These are phyloP conservation scores for Zaprionus lachaisei DNA, from an alignment of 1,140 invertebrate genomes.

Conservation along the genomic window DNA sequence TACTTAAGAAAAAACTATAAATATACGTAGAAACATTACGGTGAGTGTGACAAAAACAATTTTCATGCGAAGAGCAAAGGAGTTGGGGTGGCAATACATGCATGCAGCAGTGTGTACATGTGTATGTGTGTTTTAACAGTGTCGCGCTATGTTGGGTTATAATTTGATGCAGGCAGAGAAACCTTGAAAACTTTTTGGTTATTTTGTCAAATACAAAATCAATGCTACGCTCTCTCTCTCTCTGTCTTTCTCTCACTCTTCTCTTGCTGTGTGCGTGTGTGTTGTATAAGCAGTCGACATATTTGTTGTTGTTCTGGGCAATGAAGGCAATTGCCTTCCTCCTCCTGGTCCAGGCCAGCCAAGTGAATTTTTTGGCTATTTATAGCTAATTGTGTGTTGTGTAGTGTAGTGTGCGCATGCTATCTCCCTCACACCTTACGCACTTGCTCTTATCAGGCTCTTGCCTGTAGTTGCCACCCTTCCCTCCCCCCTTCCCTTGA, in stretches of 20 bases:
- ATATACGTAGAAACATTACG: background rate
- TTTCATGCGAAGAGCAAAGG: background rate
- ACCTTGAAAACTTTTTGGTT: conserved; percentile 70
- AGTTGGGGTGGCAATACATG: conserved; percentile 8
- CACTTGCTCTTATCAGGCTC: conserved; percentile 13
- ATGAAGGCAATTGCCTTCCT: no score
- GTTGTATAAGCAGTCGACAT: conserved; percentile 32
- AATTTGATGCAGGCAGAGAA: conserved; percentile 47
- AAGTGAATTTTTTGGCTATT: conserved; percentile 1
- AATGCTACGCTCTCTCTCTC: conserved; percentile 55
- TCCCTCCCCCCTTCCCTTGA: no score
- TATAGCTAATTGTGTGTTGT: background rate
- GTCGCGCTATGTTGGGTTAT: conserved; percentile 22
- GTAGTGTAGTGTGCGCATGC: background rate
- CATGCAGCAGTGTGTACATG: background rate
- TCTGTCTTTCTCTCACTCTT: conserved; percentile 10
- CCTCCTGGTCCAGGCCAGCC: conserved; percentile 15
- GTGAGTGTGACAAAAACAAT: conserved; percentile 19
- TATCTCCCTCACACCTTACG: background rate
- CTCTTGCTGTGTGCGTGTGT: conserved; percentile 5
- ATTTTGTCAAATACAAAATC: conserved; percentile 66
- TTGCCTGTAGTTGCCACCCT: background rate
- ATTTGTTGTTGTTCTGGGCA: conserved; percentile 15
- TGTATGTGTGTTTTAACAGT: background rate
- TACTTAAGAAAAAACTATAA: background rate